phyloP scores from a whole-genome alignment of 2,797 vertebrate genomes.

The Gadopsis marmoratus region DNA sequence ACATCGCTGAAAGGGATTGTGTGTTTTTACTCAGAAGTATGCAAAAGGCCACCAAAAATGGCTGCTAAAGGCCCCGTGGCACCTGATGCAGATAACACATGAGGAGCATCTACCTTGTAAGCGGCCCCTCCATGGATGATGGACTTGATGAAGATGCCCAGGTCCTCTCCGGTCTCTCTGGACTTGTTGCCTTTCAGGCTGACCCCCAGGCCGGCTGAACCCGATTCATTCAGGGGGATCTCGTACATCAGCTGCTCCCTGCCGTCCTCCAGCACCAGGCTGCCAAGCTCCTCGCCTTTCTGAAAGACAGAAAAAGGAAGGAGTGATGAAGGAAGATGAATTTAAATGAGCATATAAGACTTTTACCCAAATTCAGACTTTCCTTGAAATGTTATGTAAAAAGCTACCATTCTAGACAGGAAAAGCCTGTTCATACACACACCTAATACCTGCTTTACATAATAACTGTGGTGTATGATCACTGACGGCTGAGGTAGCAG shows the following conservation, averaged over 20 bases:
- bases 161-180: conserved; percentile 92
- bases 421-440: conserved; percentile 23
- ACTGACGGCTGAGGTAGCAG: conserved; percentile 27
- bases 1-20: too few species aligned
- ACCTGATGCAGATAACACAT: background rate
- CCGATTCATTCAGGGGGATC: conserved; percentile 95
- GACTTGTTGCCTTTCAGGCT: conserved; percentile 98
- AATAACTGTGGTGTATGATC: conserved; percentile 38
- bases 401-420: background rate
- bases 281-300: conserved; percentile 87
- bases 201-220: conserved; percentile 95
- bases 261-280: conserved; percentile 82
- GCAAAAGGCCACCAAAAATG: too few species aligned
- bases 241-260: conserved; percentile 95
- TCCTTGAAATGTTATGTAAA: conserved; percentile 4
- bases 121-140: conserved; percentile 96
- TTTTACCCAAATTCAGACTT: background rate
- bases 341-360: background rate
- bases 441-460: conserved; percentile 46
- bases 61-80: background rate
- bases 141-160: conserved; percentile 99
- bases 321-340: background rate
- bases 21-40: too few species aligned
- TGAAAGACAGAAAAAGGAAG: conserved; percentile 61
- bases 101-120: conserved; percentile 88